Conservation (phyloP, 2,888 invertebrate species). For the Megaustenia siamemsis region DNA sequence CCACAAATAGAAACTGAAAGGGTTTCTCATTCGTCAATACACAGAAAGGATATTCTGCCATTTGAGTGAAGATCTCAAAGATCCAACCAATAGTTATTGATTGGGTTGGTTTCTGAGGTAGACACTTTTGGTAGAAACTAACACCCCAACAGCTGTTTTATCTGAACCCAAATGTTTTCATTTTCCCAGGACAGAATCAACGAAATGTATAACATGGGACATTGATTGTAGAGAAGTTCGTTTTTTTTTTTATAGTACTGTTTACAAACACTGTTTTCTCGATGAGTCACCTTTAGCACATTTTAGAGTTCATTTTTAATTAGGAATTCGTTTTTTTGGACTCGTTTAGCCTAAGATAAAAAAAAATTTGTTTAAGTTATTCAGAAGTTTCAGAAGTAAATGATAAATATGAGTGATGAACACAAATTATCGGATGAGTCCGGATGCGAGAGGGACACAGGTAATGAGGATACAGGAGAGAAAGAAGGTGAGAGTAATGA, state of each 20-base stretch:
- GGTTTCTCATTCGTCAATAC: neutral
- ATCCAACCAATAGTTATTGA: conserved; percentile 46
- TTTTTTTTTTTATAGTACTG: no score
- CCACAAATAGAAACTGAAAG: neutral
- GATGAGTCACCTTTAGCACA: no score
- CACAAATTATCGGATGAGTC: neutral
- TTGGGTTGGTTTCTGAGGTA: conserved; percentile 52
- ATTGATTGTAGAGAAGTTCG: neutral
- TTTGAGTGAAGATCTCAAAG: conserved; percentile 47
- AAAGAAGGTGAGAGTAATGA: conserved; percentile 44
- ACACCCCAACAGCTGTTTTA: conserved; percentile 2
- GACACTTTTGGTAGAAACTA: conserved; percentile 45
- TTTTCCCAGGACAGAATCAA: neutral
- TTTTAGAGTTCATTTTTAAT: no score
- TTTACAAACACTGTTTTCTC: no score
- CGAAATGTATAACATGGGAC: neutral
- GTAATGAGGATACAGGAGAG: conserved; percentile 12
- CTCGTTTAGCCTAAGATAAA: neutral
- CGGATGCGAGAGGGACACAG: neutral
- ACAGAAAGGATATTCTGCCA: conserved; percentile 30
- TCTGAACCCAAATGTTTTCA: neutral
- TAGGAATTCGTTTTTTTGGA: no score
- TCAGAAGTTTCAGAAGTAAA: neutral
- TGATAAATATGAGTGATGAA: neutral
- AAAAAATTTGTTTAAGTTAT: no score